phyloP scores from a whole-genome alignment of 2,888 invertebrate species.

The Incurvaria masculella region DNA sequence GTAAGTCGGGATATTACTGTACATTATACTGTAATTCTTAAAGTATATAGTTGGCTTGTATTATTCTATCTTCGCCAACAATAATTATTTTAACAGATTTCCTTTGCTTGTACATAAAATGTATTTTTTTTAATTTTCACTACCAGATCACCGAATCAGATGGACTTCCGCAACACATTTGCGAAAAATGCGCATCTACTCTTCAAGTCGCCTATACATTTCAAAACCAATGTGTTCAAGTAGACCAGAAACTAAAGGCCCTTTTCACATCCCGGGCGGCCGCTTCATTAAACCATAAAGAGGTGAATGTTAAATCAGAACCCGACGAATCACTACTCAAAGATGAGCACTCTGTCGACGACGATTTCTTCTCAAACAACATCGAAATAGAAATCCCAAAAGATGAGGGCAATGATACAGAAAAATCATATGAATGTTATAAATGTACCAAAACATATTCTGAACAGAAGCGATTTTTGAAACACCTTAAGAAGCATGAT shows the following conservation, averaged over 20 bases:
- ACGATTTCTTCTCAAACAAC: constrained; percentile 18
- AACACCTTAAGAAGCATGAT: constrained; percentile 44
- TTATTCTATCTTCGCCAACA: too few species aligned
- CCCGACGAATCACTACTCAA: constrained; percentile 22
- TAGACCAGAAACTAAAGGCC: constrained; percentile 20
- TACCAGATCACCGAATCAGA: constrained; percentile 45
- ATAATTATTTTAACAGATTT: too few species aligned
- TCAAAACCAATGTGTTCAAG: constrained; percentile 29
- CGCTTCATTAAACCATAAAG: constrained; percentile 7
- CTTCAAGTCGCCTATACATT: constrained; percentile 46
- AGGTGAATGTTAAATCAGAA: constrained; percentile 14
- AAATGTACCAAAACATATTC: constrained; percentile 46
- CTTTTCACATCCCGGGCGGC: neutral
- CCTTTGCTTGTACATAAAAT: too few species aligned
- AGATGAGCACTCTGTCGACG: constrained; percentile 16
- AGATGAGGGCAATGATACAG: constrained; percentile 17
- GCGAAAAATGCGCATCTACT: constrained; percentile 49
- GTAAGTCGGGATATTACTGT: too few species aligned
- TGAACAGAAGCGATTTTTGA: constrained; percentile 40
- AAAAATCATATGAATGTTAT: constrained; percentile 25
- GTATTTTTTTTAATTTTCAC: constrained; percentile 7
- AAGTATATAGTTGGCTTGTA: too few species aligned
- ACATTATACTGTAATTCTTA: too few species aligned
- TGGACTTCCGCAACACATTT: constrained; percentile 59
- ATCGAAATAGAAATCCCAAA: constrained; percentile 8